A percentile compares a stretch with the other conserved stretches of the same genome.
Evolutionary conservation across 1,140 invertebrate species (phyloP).

Genomic region (Ips typographus): DNA sequence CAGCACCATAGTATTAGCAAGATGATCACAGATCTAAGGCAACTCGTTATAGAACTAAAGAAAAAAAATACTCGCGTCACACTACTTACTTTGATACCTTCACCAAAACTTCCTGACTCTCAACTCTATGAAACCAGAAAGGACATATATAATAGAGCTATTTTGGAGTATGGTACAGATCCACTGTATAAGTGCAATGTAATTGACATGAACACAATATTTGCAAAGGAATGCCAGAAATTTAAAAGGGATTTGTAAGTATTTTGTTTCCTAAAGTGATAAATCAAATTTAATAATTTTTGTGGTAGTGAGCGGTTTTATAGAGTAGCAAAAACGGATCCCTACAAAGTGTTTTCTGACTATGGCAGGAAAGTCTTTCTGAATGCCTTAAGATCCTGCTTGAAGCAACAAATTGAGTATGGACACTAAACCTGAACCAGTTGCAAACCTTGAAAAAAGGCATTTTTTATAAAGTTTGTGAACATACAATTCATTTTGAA

Average conservation of each 20-base stretch:
- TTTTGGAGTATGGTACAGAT: slow-evolving; percentile 38
- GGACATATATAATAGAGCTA: slow-evolving; percentile 40
- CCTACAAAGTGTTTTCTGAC: slow-evolving; percentile 41
- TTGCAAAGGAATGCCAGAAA: slow-evolving; percentile 33
- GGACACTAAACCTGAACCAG: slow-evolving; percentile 28
- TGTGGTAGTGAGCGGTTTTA: slow-evolving; percentile 34
- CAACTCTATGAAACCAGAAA: slow-evolving; percentile 28
- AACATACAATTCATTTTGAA: slow-evolving; percentile 9
- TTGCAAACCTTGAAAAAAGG: background rate
- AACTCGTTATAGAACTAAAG: slow-evolving; percentile 38
- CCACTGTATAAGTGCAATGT: slow-evolving; percentile 37
- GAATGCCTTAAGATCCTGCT: slow-evolving; percentile 36
- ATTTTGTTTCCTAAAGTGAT: background rate
- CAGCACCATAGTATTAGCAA: slow-evolving; percentile 36
- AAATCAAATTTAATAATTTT: background rate
- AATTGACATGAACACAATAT: slow-evolving; percentile 42
- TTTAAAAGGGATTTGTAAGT: slow-evolving; percentile 41
- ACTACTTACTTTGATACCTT: slow-evolving; percentile 39
- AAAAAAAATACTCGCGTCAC: slow-evolving; percentile 38
- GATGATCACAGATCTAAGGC: slow-evolving; percentile 40
- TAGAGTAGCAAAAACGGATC: slow-evolving; percentile 38
- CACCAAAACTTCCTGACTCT: slow-evolving; percentile 35
- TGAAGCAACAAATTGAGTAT: slow-evolving; percentile 39
- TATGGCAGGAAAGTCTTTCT: slow-evolving; percentile 43
- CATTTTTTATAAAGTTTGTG: slow-evolving; percentile 18